Evolutionary conservation across 2,113 vertebrate genomes (phyloP), one percentile per base, ranked within the genome.

Genomic region (Smithornis capensis): DNA sequence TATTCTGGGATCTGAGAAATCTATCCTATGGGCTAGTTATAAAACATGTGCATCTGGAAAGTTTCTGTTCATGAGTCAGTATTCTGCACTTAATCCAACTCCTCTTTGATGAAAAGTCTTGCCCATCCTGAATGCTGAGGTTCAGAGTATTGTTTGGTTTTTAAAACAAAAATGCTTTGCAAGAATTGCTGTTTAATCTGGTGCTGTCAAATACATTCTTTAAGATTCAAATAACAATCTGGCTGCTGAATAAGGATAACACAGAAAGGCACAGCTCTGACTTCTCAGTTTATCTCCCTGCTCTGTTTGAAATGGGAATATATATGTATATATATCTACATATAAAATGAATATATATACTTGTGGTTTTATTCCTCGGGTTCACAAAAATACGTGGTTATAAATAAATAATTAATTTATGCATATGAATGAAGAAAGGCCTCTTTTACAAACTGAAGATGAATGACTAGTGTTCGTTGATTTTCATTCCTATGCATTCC

Each of bases 341-440:
- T 42, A 70, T 44, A n/a, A 35, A 44, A 19, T 3, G 73, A 21
- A 33, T 47, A 21, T 7, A 53, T 65, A 16, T 55, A 12, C 23
- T 52, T 49, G 19, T 0, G 1, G 2, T 40, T 87, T 63, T 59
- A 69, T 6, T 53, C 4, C 19, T 40, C n/a, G 14, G 5, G 2
- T 3, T 53, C 38, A 4, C 12, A 19, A 37, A 86, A 79, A 19
- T 10, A 40, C 9, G 8, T 45, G 8, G 3, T 33, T 45, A 21
- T n/a, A 56, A 17, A 19, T 38, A 52, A 38, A 31, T 70, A 50
- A 70, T 28, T 69, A 0, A 27, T 24, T 69, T 50, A 44, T 6
- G 17, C 3, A 1, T 10, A 63, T 42, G 3, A 31, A 37, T 38
- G 11, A 67, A 37, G 45, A 62, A 62, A 52, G 1, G n/a, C n/a